Evolutionary conservation across 1,140 invertebrate genomes (phyloP), one percentile per base, ranked within the genome.

Genomic region (Agrilus planipennis): DNA sequence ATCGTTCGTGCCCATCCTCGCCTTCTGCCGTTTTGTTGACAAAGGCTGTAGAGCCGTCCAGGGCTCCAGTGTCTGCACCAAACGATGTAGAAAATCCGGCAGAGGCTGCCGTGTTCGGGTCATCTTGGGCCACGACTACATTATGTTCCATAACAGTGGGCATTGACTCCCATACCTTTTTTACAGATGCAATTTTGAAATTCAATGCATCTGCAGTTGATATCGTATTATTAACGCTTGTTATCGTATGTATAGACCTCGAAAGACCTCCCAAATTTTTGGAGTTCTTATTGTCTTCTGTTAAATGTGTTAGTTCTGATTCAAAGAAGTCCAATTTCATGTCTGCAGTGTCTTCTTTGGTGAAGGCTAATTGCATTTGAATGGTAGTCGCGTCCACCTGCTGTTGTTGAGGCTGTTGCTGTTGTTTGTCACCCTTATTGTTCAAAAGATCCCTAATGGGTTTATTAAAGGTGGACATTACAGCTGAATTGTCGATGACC

Each of bases 311-410:
- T 6, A 86, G 64, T 51, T 84, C 81, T 18, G 83, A 72, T 53
- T 89, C 85, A 62, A 90, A 90, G 60, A 93, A 94, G 59, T 90
- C 86, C 22, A 93, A 65, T 62, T 92, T 92, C 75, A 93, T 88
- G 53, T 91, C 85, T 20, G 81, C 75, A 21, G 72, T 76, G 54
- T 89, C 85, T 61, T 89, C 85, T 51, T 81, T 81, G 46, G 72
- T 62, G 48, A 75, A 76, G 5, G 64, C 63, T 12, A 76, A 50
- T 5, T 72, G 72, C 63, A 79, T 69, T 39, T 75, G 74, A 34
- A 77, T 75, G 15, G 34, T 21, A 21, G 20, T 21, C 6, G 34
- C 2, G n/a, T n/a, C n/a, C n/a, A n/a, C n/a, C n/a, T n/a, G n/a
- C n/a, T n/a, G n/a, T n/a, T n/a, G n/a, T n/a, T n/a, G n/a, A n/a